Conservation (phyloP, 2,888 invertebrate genomes). For the Sarcophaga carnaria region DNA sequence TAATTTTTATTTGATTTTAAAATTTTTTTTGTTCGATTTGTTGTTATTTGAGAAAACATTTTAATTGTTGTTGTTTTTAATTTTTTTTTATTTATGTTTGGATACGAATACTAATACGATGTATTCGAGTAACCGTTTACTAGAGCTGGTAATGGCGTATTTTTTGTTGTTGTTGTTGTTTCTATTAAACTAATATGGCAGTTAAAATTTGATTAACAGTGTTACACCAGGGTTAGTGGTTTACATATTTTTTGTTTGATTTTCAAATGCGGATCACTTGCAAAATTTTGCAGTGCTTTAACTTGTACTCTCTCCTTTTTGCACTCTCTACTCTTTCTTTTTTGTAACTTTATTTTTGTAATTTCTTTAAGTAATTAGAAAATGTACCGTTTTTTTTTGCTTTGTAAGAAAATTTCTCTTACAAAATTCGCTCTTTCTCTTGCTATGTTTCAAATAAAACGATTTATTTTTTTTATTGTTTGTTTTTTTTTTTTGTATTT, state of each 20-base stretch:
- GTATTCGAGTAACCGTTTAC: conserved; percentile 31
- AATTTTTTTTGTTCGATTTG: not conserved
- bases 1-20: not conserved
- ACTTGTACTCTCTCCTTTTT: conserved; percentile 21
- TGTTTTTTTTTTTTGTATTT: conserved; percentile 21
- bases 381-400: not conserved
- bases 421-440: not conserved
- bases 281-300: conserved; percentile 48
- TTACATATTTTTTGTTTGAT: not conserved
- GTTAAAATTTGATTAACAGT: conserved; percentile 45
- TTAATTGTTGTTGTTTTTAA: conserved; percentile 7
- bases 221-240: conserved; percentile 20
- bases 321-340: conserved; percentile 10
- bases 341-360: conserved; percentile 2
- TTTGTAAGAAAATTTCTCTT: conserved; percentile 7
- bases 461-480: conserved; percentile 27
- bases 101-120: not conserved
- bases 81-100: conserved; percentile 34
- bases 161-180: conserved; percentile 34
- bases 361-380: conserved; percentile 7
- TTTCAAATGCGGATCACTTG: conserved; percentile 52
- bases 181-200: conserved; percentile 63
- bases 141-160: conserved; percentile 5
- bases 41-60: not conserved
- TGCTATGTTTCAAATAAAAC: not conserved